phyloP scores from a whole-genome alignment of 2,113 vertebrate species.

The Clupea harengus region DNA sequence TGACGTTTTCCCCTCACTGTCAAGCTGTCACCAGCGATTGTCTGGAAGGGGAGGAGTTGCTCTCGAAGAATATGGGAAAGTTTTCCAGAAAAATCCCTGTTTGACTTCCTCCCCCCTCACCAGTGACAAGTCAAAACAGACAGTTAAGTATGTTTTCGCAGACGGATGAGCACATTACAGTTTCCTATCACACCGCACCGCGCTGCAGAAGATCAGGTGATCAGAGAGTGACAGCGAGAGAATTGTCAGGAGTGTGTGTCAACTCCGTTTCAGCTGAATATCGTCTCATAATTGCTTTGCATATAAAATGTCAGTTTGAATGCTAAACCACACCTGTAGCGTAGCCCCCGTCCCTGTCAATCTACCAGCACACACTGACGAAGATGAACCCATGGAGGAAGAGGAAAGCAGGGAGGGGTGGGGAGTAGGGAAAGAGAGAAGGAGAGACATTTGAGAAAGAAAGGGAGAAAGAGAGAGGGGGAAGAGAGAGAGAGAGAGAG shows the following conservation, averaged over 20 bases:
- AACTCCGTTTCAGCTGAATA: neutral
- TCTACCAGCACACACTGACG: neutral
- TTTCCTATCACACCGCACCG: neutral
- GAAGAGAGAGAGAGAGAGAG: neutral
- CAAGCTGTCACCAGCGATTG: slow-evolving; percentile 58
- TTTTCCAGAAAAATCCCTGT: slow-evolving; percentile 11
- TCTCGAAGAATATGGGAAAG: slow-evolving; percentile 33
- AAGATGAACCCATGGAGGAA: too few relatives aligned
- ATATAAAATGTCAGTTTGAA: neutral
- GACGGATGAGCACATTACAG: neutral
- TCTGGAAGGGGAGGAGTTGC: slow-evolving; percentile 41
- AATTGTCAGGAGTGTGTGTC: neutral
- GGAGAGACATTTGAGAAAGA: neutral
- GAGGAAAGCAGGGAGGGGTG: neutral
- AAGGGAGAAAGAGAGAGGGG: neutral
- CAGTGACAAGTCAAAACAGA: slow-evolving; percentile 15
- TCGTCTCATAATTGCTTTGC: neutral
- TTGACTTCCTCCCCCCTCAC: neutral
- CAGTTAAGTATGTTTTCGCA: neutral
- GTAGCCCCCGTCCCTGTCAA: neutral
- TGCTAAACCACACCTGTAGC: neutral
- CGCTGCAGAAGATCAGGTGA: neutral
- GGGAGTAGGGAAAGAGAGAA: neutral
- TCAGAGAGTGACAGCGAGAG: neutral
- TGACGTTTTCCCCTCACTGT: slow-evolving; percentile 40